Conservation (phyloP, 1,140 invertebrate genomes). For the Drosophila ficusphila region DNA sequence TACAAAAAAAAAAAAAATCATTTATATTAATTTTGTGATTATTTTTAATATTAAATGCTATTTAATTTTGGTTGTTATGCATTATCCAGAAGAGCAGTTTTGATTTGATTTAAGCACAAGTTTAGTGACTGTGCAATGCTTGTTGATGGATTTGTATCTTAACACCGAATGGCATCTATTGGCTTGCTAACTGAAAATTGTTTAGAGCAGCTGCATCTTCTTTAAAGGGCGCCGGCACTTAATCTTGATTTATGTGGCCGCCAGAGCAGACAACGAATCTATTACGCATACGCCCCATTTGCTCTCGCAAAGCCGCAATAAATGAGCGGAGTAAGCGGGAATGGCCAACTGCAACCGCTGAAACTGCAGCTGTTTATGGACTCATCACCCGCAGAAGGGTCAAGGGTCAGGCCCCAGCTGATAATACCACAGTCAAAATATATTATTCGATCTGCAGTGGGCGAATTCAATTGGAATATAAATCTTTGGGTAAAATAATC, state of each 20-base stretch:
- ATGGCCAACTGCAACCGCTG: not conserved
- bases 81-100: too few relatives aligned
- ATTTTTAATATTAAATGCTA: too few relatives aligned
- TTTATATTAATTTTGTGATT: too few relatives aligned
- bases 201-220: slow-evolving; percentile 11
- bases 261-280: slow-evolving; percentile 5
- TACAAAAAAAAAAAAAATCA: too few relatives aligned
- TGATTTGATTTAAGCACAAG: not conserved
- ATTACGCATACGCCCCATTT: slow-evolving; percentile 13
- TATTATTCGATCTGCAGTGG: not conserved
- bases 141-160: not conserved
- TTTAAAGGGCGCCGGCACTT: not conserved
- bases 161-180: not conserved
- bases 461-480: not conserved
- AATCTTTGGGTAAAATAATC: not conserved
- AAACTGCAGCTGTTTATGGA: slow-evolving; percentile 14
- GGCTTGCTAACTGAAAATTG: not conserved
- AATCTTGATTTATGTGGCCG: slow-evolving; percentile 3
- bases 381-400: not conserved
- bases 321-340: slow-evolving; percentile 1
- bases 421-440: not conserved
- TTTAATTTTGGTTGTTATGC: too few relatives aligned
- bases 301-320: slow-evolving; percentile 3
- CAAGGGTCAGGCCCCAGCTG: not conserved
- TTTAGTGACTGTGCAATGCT: not conserved